Conservation (phyloP, 2,797 vertebrate species). For the Sylvilagus floridanus region DNA sequence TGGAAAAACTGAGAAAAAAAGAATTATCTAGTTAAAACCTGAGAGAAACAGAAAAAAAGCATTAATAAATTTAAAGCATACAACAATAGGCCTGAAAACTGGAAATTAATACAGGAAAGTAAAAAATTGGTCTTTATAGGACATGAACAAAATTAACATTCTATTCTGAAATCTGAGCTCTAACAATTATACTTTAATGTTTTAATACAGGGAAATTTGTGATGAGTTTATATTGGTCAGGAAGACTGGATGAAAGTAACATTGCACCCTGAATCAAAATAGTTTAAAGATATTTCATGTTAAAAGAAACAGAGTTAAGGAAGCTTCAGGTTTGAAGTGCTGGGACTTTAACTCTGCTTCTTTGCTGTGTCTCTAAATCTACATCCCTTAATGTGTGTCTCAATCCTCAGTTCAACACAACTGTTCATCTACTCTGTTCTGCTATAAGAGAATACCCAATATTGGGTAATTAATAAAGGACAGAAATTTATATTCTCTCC, state of each 20-base stretch:
- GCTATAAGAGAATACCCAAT: too few species aligned
- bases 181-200: background rate
- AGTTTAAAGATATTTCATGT: background rate
- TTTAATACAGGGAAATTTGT: background rate
- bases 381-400: background rate
- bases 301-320: background rate
- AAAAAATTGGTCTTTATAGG: background rate
- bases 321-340: background rate
- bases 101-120: background rate
- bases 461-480: background rate
- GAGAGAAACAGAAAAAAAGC: background rate
- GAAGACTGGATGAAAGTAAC: background rate
- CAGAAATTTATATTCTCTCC: background rate
- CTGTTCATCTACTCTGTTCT: background rate
- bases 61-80: background rate
- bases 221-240: background rate
- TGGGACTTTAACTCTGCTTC: too few species aligned
- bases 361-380: background rate
- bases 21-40: background rate
- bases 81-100: background rate
- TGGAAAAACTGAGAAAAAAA: slow-evolving; percentile 1
- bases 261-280: background rate
- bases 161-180: background rate
- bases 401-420: background rate
- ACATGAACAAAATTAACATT: background rate